Conservation (phyloP, 2,797 vertebrate species). For the Synanceia verrucosa region DNA sequence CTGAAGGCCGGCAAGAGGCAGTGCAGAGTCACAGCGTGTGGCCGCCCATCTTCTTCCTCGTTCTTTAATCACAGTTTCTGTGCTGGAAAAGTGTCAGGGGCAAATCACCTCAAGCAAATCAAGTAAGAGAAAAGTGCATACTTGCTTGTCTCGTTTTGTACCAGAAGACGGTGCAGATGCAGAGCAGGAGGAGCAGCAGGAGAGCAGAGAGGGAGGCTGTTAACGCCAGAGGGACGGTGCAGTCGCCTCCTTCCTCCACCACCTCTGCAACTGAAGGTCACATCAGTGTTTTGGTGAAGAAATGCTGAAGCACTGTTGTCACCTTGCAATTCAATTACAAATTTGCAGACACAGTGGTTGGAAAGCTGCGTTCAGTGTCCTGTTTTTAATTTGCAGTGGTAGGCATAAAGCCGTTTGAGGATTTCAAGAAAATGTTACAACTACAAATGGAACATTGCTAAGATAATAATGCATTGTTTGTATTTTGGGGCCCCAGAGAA, state of each 20-base stretch:
- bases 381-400: constrained; percentile 24
- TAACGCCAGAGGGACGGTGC: constrained; percentile 55
- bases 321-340: constrained; percentile 33
- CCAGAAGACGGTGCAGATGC: constrained; percentile 65
- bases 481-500: constrained; percentile 11
- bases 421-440: constrained; percentile 15
- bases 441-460: constrained; percentile 22
- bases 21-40: constrained; percentile 49
- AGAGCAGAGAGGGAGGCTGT: constrained; percentile 55
- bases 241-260: constrained; percentile 50
- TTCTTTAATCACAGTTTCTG: constrained; percentile 70
- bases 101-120: constrained; percentile 44
- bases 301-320: constrained; percentile 16
- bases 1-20: constrained; percentile 54
- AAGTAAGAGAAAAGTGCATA: constrained; percentile 66
- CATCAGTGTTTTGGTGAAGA: constrained; percentile 24
- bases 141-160: constrained; percentile 67
- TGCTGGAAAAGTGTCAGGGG: constrained; percentile 8
- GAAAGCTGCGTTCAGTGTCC: constrained; percentile 31
- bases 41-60: constrained; percentile 66
- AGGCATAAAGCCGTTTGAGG: neutral
- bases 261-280: constrained; percentile 75
- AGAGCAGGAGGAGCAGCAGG: constrained; percentile 70
- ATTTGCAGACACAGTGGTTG: constrained; percentile 11
- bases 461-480: constrained; percentile 12